Percentiles rank a stretch among this genome's conserved stretches.
These are phyloP conservation scores for Coenobita brevimanus DNA, from an alignment of 1,140 invertebrate genomes.

Conservation along the genomic window DNA sequence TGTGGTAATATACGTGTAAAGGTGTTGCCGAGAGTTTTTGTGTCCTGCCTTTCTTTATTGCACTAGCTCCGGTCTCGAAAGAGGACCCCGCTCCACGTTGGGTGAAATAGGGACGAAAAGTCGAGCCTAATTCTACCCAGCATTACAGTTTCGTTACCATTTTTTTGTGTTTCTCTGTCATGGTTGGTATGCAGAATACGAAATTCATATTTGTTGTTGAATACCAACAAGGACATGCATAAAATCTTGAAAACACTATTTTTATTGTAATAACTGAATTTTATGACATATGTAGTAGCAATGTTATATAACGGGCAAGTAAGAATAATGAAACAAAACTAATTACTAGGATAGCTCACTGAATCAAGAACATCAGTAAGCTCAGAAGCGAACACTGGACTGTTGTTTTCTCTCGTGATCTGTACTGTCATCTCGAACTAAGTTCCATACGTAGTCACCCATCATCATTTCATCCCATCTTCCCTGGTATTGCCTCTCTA, in stretches of 20 bases:
- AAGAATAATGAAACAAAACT: too few species aligned
- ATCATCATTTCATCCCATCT: slow-evolving; percentile 18
- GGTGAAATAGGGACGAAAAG: too few species aligned
- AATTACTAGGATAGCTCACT: neutral
- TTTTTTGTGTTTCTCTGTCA: too few species aligned
- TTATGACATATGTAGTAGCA: too few species aligned
- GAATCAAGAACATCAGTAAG: neutral
- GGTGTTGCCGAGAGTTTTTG: too few species aligned
- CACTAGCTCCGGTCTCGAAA: too few species aligned
- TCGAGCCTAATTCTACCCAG: too few species aligned
- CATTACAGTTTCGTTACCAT: too few species aligned
- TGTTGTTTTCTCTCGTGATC: neutral
- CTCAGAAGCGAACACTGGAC: neutral
- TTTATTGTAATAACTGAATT: neutral
- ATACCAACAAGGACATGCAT: neutral
- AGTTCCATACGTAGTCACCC: neutral
- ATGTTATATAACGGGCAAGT: too few species aligned
- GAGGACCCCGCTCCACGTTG: too few species aligned
- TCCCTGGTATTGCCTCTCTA: slow-evolving; percentile 6
- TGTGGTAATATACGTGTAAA: too few species aligned
- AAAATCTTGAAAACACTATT: neutral
- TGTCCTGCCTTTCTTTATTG: too few species aligned
- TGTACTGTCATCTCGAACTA: neutral
- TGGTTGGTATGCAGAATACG: neutral
- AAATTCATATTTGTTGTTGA: neutral